These are phyloP conservation scores for Labeo calbasu DNA, from an alignment of 2,797 vertebrate species.

Conservation along the genomic window DNA sequence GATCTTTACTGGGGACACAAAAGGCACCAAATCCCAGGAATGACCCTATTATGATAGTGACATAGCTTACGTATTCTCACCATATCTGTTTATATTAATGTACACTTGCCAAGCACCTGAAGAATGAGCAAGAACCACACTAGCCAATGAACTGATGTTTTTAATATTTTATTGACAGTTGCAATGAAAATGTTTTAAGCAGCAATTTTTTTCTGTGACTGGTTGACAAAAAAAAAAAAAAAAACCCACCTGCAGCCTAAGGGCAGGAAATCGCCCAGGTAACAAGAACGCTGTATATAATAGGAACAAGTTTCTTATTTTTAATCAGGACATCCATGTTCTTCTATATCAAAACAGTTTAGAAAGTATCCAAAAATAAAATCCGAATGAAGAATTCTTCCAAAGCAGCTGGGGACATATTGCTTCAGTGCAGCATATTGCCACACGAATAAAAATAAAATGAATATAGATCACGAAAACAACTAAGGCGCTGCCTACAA, in stretches of 20 bases:
- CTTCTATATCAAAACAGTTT: constrained; percentile 50
- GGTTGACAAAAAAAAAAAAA: constrained; percentile 41
- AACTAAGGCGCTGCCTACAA: constrained; percentile 39
- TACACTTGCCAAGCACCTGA: neutral
- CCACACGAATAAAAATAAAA: constrained; percentile 64
- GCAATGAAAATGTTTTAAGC: constrained; percentile 73
- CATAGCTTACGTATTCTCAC: neutral
- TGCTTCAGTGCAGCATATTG: constrained; percentile 61
- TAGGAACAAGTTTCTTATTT: constrained; percentile 41
- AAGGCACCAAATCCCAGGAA: neutral
- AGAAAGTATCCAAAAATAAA: constrained; percentile 45
- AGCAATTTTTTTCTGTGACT: constrained; percentile 67
- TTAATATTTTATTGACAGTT: constrained; percentile 74
- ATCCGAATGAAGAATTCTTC: constrained; percentile 55
- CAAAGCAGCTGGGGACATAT: constrained; percentile 45
- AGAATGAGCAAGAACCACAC: neutral
- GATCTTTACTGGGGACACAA: neutral
- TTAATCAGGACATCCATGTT: constrained; percentile 55
- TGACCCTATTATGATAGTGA: neutral
- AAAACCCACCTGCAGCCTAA: constrained; percentile 63
- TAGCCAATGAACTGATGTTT: neutral
- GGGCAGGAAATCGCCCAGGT: constrained; percentile 44
- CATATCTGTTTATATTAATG: neutral
- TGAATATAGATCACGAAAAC: constrained; percentile 68
- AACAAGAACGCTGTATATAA: constrained; percentile 52